Evolutionary conservation across 2,888 invertebrate species (phyloP), one percentile per base, ranked within the genome.

Genomic region (Meteorus cinctellus): DNA sequence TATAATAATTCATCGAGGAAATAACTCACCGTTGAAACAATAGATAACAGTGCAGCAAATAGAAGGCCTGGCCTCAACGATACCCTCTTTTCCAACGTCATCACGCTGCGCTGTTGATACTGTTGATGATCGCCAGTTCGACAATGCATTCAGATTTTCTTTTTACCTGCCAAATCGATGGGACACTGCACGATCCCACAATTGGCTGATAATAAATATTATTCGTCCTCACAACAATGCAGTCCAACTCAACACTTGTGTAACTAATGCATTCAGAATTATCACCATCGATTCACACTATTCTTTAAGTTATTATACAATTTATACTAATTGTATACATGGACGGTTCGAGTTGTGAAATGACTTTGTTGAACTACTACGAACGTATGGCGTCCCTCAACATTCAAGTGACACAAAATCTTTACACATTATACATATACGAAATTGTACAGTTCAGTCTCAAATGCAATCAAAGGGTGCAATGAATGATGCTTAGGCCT

Each of bases 21-120:
- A 63, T 29, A 60, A 45, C 68, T 74, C 4, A 74, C 74, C 74
- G 68, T 68, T 10, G 62, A 60, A 27, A 62, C n/a, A 68, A 68
- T 34, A 60, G 31, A 60, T 19, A 74, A 31, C 12, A 74, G 60
- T 24, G 62, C 55, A 55, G 10, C 19, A 12, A 62, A 19, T 3
- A 68, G 31, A 59, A 74, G 45, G 60, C 68, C 45, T 34, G 34
- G 24, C 62, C 51, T 69, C 34, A 62, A 68, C 62, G 68, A 74
- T 62, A 74, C 62, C 62, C 62, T 48, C 45, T 48, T 45, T n/a
- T 29, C 29, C 31, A 41, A 29, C 68, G 60, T 68, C 63, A 62
- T 59, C 36, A 41, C 41, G 48, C 29, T 12, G 19, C 41, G 8
- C 19, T 55, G 55, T 16, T 62, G 41, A 41, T 41, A 41, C 12